phyloP scores from a whole-genome alignment of 2,888 invertebrate genomes.

The Lutraria lutraria region DNA sequence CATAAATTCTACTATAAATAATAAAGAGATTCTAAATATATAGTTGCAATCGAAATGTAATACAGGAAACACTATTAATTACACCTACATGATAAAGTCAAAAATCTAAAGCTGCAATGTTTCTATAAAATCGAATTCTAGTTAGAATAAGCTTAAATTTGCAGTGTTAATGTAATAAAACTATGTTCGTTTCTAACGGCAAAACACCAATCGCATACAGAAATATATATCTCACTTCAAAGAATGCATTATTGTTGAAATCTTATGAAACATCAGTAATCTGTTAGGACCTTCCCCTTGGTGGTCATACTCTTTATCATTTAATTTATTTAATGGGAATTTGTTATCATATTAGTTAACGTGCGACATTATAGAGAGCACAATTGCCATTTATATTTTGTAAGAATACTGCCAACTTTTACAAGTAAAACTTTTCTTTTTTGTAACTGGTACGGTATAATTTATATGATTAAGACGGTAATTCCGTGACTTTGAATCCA shows the following conservation, averaged over 20 bases:
- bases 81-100: not conserved
- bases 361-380: not conserved
- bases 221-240: not conserved
- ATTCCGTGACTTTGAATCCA: too few species aligned
- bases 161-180: not conserved
- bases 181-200: not conserved
- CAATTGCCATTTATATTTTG: not conserved
- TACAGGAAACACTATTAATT: not conserved
- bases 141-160: not conserved
- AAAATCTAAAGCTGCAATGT: not conserved
- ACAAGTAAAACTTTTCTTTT: too few species aligned
- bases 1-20: not conserved
- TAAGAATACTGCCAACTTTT: too few species aligned
- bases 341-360: not conserved
- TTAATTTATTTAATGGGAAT: not conserved
- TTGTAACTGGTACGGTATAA: too few species aligned
- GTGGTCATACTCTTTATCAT: not conserved
- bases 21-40: not conserved
- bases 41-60: not conserved
- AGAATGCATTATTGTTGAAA: not conserved
- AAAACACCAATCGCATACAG: not conserved
- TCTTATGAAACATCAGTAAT: not conserved
- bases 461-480: too few species aligned
- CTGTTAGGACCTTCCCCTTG: not conserved
- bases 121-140: not conserved